Evolutionary conservation across 2,888 invertebrate species (phyloP), one percentile per base, ranked within the genome.

Genomic region (Athalia cordata): DNA sequence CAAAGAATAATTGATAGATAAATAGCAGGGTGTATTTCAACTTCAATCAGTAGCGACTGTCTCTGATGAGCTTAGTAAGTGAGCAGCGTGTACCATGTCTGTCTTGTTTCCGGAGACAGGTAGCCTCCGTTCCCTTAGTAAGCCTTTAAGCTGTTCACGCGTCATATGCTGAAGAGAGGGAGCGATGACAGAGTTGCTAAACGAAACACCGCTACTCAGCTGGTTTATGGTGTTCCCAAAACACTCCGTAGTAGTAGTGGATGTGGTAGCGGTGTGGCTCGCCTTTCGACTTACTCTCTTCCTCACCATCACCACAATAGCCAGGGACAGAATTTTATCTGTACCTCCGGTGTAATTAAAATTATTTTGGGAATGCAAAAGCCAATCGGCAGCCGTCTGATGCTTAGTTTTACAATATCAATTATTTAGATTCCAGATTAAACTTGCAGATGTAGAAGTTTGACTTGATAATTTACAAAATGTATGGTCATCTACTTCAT

Each of bases 121-220:
- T 80, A 86, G 86, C 82, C 85, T 84, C 83, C 85, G 86, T 83
- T 86, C 86, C 83, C 86, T 88, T 85, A 88, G 84, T 84, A 87
- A 84, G 82, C 85, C 82, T 83, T 85, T 86, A 85, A 87, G 85
- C 82, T 86, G 85, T 84, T 86, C 87, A 80, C 85, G 85, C 79
- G 85, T 84, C 85, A 86, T 86, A 82, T 84, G 84, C 83, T 85
- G 86, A 82, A 86, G 84, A 78, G 82, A 82, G 80, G 87, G 81
- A 80, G 83, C 80, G 81, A 85, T 76, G 78, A 81, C 82, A 78
- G 83, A 85, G 79, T 83, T 81, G 83, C 82, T 85, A 77, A 81
- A 82, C 70, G 83, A 84, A 75, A 84, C 82, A 68, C 82, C 82
- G 81, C 83, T 85, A 82, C 79, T 81, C 77, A 80, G 81, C 76